Evolutionary conservation across 2,113 vertebrate genomes (phyloP).

Genomic region (Sander vitreus): DNA sequence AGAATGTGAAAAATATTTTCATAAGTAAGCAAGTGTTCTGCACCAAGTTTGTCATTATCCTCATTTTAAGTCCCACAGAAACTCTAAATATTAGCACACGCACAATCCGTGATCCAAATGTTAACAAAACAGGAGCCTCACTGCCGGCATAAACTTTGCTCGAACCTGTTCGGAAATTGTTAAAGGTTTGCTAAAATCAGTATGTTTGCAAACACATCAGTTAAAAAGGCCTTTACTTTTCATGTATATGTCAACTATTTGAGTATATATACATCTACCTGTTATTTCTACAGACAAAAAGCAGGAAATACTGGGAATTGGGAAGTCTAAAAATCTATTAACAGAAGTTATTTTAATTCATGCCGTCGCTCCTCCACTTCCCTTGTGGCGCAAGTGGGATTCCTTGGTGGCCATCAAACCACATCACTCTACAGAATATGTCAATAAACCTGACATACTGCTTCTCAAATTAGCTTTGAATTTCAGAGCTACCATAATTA

Average conservation of each 20-base stretch:
- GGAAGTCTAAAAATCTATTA: conserved; percentile 65
- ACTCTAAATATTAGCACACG: conserved; percentile 14
- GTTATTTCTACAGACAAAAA: conserved; percentile 45
- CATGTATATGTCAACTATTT: conserved; percentile 15
- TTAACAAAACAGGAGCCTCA: background rate
- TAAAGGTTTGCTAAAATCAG: background rate
- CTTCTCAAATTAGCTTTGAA: conserved; percentile 83
- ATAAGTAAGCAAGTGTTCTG: conserved; percentile 48
- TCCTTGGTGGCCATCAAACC: conserved; percentile 79
- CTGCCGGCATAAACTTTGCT: background rate
- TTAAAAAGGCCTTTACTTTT: conserved; percentile 8
- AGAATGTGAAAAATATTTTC: conserved; percentile 56
- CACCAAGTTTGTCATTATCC: conserved; percentile 35
- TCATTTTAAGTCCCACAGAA: conserved; percentile 13
- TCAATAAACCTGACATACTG: conserved; percentile 84
- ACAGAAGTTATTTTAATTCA: conserved; percentile 61
- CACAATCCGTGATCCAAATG: background rate
- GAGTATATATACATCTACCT: conserved; percentile 43
- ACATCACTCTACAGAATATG: conserved; percentile 79
- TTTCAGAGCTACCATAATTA: conserved; percentile 84
- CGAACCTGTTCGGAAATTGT: background rate
- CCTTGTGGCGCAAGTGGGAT: conserved; percentile 53
- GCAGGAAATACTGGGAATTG: conserved; percentile 15
- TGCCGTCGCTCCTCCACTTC: conserved; percentile 55
- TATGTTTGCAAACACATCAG: background rate